A percentile compares a stretch with the other conserved stretches of the same genome.
Evolutionary conservation across 2,113 vertebrate genomes (phyloP).

Genomic region (Grallaria varia): DNA sequence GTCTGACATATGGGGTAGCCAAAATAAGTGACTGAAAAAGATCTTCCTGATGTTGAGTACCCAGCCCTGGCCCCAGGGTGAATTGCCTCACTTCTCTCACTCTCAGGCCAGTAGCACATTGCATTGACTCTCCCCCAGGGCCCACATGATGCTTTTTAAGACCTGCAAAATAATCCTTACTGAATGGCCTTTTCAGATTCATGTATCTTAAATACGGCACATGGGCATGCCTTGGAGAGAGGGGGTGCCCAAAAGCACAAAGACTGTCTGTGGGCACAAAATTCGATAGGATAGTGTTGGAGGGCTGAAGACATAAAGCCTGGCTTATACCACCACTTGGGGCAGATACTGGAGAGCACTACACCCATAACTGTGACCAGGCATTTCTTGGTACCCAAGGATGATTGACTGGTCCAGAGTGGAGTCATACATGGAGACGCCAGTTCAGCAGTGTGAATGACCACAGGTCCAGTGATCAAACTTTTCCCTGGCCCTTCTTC

Average conservation of each 20-base stretch:
- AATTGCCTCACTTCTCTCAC: not conserved
- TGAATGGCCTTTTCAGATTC: not conserved
- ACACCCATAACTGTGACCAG: not conserved
- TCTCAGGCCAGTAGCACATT: not conserved
- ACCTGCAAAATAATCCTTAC: not conserved
- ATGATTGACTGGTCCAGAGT: fast-evolving
- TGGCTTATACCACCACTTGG: not conserved
- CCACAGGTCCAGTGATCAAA: not conserved
- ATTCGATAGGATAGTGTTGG: not conserved
- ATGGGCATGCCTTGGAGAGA: fast-evolving
- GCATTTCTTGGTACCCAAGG: not conserved
- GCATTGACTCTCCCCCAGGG: not conserved
- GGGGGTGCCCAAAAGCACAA: not conserved
- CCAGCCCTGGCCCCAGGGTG: not conserved
- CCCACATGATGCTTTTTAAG: not conserved
- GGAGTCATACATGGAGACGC: not conserved
- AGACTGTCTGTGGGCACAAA: not conserved
- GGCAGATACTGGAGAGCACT: not conserved
- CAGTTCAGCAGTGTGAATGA: not conserved
- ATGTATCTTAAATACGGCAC: not conserved
- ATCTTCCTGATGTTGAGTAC: not conserved
- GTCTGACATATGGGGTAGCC: not conserved
- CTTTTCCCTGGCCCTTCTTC: not conserved
- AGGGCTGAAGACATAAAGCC: not conserved
- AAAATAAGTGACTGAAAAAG: not conserved